Evolutionary conservation across 2,888 invertebrate genomes (phyloP).

Genomic region (Tenthredo notha): DNA sequence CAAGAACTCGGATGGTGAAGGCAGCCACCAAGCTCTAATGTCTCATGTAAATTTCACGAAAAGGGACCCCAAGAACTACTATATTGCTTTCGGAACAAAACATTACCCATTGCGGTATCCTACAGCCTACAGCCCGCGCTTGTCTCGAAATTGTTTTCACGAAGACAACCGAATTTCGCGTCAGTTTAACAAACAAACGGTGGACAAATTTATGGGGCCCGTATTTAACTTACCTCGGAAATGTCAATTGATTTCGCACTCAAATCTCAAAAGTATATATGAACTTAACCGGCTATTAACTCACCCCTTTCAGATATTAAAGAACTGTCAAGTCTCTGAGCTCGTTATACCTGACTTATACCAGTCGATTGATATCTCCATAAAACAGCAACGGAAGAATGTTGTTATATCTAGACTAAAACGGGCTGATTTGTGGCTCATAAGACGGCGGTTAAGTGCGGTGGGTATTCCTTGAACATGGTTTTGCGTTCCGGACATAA

Average conservation of each 20-base stretch:
- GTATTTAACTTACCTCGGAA: neutral
- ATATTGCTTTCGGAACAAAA: slow-evolving; percentile 78
- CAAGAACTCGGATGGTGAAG: slow-evolving; percentile 74
- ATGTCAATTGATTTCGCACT: neutral
- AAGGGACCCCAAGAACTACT: slow-evolving; percentile 68
- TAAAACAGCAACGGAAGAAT: neutral
- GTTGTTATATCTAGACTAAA: slow-evolving; percentile 1
- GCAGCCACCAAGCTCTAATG: slow-evolving; percentile 78
- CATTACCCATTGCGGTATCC: slow-evolving; percentile 68
- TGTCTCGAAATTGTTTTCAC: slow-evolving; percentile 43
- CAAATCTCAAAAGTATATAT: neutral
- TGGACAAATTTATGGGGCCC: neutral
- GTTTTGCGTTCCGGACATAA: slow-evolving; percentile 27
- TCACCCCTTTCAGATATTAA: neutral
- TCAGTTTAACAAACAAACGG: neutral
- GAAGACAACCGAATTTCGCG: neutral
- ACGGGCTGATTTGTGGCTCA: neutral
- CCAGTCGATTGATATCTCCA: neutral
- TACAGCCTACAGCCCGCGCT: neutral
- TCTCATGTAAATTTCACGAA: slow-evolving; percentile 78
- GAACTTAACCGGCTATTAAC: neutral
- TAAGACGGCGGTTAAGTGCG: neutral
- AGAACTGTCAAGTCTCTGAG: neutral
- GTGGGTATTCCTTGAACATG: slow-evolving; percentile 11
- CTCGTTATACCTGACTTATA: neutral